Evolutionary conservation across 2,888 invertebrate species (phyloP), one percentile per base, ranked within the genome.

Genomic region (Molorchus minor): DNA sequence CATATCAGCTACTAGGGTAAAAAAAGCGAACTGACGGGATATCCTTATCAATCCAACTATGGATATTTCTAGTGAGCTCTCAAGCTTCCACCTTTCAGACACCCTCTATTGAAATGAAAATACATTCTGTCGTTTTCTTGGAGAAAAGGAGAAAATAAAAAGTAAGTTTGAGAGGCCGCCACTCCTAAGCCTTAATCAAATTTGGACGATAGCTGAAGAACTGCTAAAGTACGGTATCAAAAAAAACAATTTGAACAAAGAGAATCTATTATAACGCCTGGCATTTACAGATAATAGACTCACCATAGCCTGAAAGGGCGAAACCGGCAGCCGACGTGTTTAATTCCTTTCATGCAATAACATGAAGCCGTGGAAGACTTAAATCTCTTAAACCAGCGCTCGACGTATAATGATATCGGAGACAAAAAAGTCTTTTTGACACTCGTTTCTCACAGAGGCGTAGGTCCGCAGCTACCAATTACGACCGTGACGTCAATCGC

Each of bases 371-470:
- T 17, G 44, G 49, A 15, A 12, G 43, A 49, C 43, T 49, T 62
- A 64, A 68, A 64, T 62, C 59, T 62, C 58, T 64, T 55, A 61
- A 68, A 61, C 58, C 61, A 12, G 12, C 5, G 33, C 33, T n/a
- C n/a, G 25, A 40, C 58, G 58, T 56, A 62, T 68, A 64, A 68
- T 68, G 62, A 64, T 60, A 65, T 65, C 36, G 57, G 53, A 61
- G 60, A 68, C 62, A 65, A 68, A 63, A 64, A n/a, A n/a, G n/a
- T 57, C 57, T 58, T 55, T 58, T 61, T 64, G 64, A 62, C 66
- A 58, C 56, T 54, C n/a, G 60, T 58, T 64, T 61, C 62, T 47
- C 60, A 59, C 52, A 64, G 58, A 59, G 58, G 56, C 62, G 61
- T 59, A 55, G 54, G 61, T 63, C 63, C 54, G 58, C 49, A 56